Percentiles rank a stretch among this genome's conserved stretches.
Evolutionary conservation across 2,113 vertebrate genomes (phyloP).

Genomic region (Tragelaphus strepsiceros): DNA sequence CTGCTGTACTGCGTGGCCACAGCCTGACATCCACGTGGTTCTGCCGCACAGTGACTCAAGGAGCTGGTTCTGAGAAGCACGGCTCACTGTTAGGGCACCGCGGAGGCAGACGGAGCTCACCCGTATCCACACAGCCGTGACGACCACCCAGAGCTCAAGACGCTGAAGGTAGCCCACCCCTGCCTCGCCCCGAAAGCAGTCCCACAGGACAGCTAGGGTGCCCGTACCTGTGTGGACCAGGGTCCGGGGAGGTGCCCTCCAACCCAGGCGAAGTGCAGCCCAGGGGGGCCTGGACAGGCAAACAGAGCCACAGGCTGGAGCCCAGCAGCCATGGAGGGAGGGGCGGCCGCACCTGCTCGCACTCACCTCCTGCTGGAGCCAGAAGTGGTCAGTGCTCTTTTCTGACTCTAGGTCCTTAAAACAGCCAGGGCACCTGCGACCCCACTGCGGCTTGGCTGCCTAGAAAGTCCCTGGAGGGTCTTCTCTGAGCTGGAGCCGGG

Average conservation of each 20-base stretch:
- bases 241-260: background rate
- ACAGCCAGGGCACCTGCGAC: accelerated
- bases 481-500: background rate
- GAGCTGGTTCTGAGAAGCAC: background rate
- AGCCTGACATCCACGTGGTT: accelerated
- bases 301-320: background rate
- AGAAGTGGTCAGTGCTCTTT: background rate
- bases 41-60: accelerated
- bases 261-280: background rate
- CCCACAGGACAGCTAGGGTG: background rate
- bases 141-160: accelerated
- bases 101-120: background rate
- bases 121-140: background rate
- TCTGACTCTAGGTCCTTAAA: accelerated
- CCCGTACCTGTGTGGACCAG: background rate
- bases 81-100: accelerated
- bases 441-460: background rate
- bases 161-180: background rate
- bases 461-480: background rate
- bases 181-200: background rate
- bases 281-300: accelerated
- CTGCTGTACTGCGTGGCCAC: accelerated
- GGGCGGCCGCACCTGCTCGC: accelerated
- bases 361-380: background rate
- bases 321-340: background rate